Conservation (phyloP, 2,888 invertebrate genomes). For the Helicoverpa assulta region DNA sequence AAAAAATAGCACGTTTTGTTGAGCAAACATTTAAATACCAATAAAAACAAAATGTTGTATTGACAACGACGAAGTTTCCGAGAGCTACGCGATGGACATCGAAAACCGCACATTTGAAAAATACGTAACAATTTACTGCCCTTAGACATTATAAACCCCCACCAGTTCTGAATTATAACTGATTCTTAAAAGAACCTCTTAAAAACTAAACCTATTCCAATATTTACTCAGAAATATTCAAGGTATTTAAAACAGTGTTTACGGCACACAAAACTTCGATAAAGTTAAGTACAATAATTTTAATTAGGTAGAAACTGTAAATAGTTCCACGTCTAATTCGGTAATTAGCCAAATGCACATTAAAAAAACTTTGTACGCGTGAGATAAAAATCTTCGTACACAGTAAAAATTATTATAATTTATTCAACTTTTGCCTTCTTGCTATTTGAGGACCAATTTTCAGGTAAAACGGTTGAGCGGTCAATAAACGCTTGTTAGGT, state of each 20-base stretch:
- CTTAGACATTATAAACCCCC: not conserved
- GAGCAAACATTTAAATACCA: too few relatives aligned
- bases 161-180: not conserved
- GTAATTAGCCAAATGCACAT: slow-evolving; percentile 30
- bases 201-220: too few relatives aligned
- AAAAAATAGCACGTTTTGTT: too few relatives aligned
- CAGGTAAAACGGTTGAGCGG: too few relatives aligned
- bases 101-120: not conserved
- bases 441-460: too few relatives aligned
- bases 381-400: slow-evolving; percentile 36
- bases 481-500: too few relatives aligned
- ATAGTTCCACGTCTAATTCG: slow-evolving; percentile 17
- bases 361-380: slow-evolving; percentile 2
- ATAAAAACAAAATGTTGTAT: not conserved
- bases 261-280: slow-evolving; percentile 26
- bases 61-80: not conserved
- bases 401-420: slow-evolving; percentile 18
- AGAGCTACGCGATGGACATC: not conserved
- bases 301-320: slow-evolving; percentile 9
- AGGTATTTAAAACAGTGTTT: not conserved
- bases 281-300: slow-evolving; percentile 2
- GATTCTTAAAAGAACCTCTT: not conserved
- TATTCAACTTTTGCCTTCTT: not conserved
- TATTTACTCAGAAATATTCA: not conserved
- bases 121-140: not conserved